phyloP scores from a whole-genome alignment of 1,140 invertebrate genomes.

The Kradibia gibbosae region DNA sequence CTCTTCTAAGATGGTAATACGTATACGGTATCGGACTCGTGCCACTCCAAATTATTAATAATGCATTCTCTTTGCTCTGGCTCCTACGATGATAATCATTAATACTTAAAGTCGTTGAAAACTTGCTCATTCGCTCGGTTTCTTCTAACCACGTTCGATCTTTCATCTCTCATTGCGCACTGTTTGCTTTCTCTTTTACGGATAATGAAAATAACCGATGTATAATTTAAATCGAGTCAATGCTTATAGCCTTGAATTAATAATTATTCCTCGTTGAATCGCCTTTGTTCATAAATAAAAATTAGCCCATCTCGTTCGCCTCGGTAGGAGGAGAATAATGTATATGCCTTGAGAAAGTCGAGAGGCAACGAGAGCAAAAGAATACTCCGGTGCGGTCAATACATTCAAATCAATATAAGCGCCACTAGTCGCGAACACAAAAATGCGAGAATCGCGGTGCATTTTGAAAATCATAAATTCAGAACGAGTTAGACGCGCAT shows the following conservation, averaged over 20 bases:
- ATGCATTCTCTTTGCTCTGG: background rate
- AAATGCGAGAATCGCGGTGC: background rate
- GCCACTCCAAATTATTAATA: background rate
- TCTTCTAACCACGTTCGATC: background rate
- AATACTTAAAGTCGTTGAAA: background rate
- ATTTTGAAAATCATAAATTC: background rate
- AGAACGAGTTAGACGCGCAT: background rate
- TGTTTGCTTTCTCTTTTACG: background rate
- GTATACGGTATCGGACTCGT: background rate
- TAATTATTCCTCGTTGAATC: too few species aligned
- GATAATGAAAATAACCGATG: background rate
- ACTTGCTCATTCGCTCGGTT: background rate
- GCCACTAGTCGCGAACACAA: background rate
- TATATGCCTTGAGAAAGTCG: too few species aligned
- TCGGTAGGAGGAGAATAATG: too few species aligned
- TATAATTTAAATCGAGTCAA: too few species aligned
- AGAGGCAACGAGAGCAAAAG: constrained; percentile 9
- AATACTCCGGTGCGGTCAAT: background rate
- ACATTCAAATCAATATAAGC: too few species aligned
- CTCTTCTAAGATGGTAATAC: background rate
- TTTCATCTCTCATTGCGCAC: background rate
- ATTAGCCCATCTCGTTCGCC: too few species aligned
- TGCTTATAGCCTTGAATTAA: too few species aligned
- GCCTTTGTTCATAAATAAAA: too few species aligned
- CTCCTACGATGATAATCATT: background rate